Base-by-base conservation (phyloP, 2,113 vertebrate genomes). In the Phaethornis superciliosus region DNA sequence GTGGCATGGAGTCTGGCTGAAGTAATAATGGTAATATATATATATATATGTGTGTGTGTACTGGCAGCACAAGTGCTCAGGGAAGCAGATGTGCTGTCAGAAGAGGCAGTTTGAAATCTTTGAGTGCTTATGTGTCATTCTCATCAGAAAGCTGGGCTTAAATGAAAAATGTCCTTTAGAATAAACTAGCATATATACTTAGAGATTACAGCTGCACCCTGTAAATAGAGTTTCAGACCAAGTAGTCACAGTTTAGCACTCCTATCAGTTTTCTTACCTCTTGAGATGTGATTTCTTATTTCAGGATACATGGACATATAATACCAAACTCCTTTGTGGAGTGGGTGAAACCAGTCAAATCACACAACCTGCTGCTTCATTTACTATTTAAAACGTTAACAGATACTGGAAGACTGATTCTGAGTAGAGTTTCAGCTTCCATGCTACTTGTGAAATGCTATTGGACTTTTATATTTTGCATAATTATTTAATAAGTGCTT, bases 241-340 rank as follows among this genome's bases (percentile, higher is more conserved):
- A 59, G 49, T 1, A 75, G 64, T 86, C 60, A 51, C 59, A 94
- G 52, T 81, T 89, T 71, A 77, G 55, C 56, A 64, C 51, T 88
- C 81, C 82, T 76, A 32, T 78, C 72, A 76, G 81, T 82, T 67
- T 70, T 35, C 44, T 70, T 74, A 40, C 46, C 49, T 94, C 86
- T 93, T 95, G 70, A 93, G 88, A 74, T 19, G 24, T 28, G 16
- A 68, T 88, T 75, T 93, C 23, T 40, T 89, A 88, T 87, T 81
- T 69, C 26, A 11, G 63, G 63, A 49, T 67, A 22, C 18, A 3
- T 46, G 24, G 42, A 23, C 7, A 3, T n/a, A 12, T 79, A 87
- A 78, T 62, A 58, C 62, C 49, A 69, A 65, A 44, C 49, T 81
- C 63, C 33, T 54, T 49, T 79, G 46, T 72, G 58, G 27, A 59